Percentiles rank a stretch among this genome's conserved stretches.
These are phyloP conservation scores for Hemichromis elongatus DNA, from an alignment of 2,113 vertebrate genomes.

Conservation along the genomic window DNA sequence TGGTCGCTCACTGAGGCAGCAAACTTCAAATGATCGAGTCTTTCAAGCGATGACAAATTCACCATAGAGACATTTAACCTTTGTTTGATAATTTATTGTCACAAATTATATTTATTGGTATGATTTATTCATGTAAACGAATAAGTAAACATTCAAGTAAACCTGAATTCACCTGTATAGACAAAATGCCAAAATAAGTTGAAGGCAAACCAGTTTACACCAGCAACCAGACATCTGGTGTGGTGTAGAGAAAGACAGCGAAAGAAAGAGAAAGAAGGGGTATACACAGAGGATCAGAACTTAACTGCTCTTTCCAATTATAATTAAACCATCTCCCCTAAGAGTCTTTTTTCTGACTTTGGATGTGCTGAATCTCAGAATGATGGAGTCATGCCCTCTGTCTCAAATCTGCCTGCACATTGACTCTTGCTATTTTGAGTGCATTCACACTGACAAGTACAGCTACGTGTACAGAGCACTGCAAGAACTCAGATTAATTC, in stretches of 20 bases:
- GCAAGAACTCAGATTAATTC: not conserved
- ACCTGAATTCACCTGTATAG: not conserved
- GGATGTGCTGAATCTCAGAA: not conserved
- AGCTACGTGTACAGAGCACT: not conserved
- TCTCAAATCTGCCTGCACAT: not conserved
- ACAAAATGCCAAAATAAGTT: not conserved
- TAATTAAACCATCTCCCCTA: not conserved
- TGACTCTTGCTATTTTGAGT: not conserved
- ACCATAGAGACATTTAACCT: not conserved
- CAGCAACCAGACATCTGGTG: not conserved
- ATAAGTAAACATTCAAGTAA: not conserved
- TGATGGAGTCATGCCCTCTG: not conserved
- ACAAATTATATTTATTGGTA: not conserved
- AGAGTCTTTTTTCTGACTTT: not conserved
- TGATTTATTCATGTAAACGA: not conserved
- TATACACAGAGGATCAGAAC: not conserved
- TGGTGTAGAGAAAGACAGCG: not conserved
- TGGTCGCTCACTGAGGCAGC: accelerated
- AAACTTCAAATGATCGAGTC: not conserved
- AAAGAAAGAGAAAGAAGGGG: not conserved
- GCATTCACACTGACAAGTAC: not conserved
- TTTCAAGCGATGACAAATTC: not conserved
- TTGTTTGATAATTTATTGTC: accelerated
- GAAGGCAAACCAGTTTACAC: not conserved
- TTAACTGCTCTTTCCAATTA: not conserved